Evolutionary conservation across 1,140 invertebrate species (phyloP).

Genomic region (Aphelinus certus): DNA sequence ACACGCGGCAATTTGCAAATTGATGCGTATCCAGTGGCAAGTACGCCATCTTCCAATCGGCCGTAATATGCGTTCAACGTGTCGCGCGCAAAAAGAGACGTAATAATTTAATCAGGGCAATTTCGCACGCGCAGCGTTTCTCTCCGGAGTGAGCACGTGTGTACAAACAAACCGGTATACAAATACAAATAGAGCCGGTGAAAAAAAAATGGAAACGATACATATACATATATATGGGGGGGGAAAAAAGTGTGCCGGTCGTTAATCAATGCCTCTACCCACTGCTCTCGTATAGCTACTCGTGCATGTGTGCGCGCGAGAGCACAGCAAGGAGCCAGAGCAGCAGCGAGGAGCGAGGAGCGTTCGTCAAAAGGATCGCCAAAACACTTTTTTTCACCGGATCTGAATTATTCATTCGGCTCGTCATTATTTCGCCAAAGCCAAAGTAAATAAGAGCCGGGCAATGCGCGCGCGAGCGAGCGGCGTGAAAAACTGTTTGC

Average conservation of each 20-base stretch:
- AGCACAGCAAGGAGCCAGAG: neutral
- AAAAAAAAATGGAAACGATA: slow-evolving; percentile 1
- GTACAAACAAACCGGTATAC: neutral
- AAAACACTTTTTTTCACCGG: neutral
- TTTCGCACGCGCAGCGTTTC: too few species aligned
- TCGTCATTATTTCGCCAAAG: neutral
- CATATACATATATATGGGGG: neutral
- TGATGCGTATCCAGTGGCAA: too few species aligned
- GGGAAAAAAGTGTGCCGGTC: slow-evolving; percentile 1
- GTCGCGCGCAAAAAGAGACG: neutral
- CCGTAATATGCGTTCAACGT: too few species aligned
- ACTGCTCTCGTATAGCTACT: neutral
- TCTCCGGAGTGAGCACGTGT: neutral
- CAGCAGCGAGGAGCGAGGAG: neutral
- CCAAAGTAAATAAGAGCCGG: neutral
- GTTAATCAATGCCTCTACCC: slow-evolving; percentile 10
- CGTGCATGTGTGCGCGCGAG: neutral
- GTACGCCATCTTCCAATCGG: too few species aligned
- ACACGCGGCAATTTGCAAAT: too few species aligned
- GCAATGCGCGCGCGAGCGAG: neutral
- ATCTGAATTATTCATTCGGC: slow-evolving; percentile 7
- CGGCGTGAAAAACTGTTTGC: neutral
- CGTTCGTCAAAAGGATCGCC: neutral
- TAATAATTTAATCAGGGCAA: neutral
- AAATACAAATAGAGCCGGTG: neutral